These are phyloP conservation scores for Furnarius figulus DNA, from an alignment of 2,113 vertebrate genomes.

Conservation along the genomic window DNA sequence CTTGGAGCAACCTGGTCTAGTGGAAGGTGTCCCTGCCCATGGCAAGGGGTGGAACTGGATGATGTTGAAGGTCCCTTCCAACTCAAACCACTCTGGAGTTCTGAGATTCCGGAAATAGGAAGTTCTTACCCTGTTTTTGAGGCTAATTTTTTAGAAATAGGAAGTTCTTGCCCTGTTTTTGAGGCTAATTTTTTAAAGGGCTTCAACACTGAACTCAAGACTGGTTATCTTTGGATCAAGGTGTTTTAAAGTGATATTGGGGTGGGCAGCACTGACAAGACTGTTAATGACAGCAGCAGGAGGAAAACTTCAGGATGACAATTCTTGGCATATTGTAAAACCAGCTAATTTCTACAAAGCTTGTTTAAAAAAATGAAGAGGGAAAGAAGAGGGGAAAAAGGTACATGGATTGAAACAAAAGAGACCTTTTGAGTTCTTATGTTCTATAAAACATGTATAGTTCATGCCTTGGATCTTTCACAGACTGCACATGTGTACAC, in stretches of 20 bases:
- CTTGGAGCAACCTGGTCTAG: fast-evolving
- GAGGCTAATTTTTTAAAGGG: not conserved
- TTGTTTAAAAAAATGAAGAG: not conserved
- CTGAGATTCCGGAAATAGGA: not conserved
- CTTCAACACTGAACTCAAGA: not conserved
- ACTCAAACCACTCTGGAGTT: not conserved
- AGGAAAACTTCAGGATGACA: not conserved
- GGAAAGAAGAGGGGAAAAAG: not conserved
- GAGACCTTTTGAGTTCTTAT: not conserved
- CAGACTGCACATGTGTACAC: not conserved
- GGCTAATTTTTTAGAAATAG: not conserved
- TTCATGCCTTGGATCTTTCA: not conserved
- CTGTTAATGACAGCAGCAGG: not conserved
- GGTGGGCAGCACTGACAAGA: not conserved
- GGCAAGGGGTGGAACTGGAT: not conserved
- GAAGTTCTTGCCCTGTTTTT: not conserved
- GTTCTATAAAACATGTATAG: not conserved
- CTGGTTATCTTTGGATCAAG: not conserved
- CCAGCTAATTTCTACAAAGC: not conserved
- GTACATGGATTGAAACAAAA: not conserved
- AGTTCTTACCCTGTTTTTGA: not conserved
- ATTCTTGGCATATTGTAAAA: not conserved
- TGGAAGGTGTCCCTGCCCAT: not conserved
- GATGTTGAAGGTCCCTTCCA: not conserved
- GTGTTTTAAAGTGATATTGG: not conserved